A percentile compares a stretch with the other conserved stretches of the same genome.
Conservation (phyloP, 2,888 invertebrate species). For the Atherix ibis region DNA sequence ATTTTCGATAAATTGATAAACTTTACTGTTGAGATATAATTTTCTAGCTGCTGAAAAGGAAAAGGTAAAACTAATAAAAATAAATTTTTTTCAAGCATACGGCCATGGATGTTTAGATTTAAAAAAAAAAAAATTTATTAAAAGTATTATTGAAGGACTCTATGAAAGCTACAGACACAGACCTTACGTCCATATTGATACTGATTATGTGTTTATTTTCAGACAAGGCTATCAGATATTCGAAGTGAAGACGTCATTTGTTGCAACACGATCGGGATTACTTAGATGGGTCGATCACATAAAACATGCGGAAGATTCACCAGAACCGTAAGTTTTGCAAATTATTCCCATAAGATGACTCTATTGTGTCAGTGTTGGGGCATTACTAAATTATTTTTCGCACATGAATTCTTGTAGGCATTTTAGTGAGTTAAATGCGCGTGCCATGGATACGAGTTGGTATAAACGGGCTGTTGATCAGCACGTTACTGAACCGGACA, state of each 20-base stretch:
- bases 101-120: too few relatives aligned
- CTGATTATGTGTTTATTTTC: too few relatives aligned
- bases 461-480: constrained; percentile 84
- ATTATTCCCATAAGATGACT: too few relatives aligned
- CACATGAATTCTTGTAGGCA: constrained; percentile 38
- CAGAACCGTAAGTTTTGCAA: constrained; percentile 53
- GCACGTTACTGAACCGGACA: constrained; percentile 68
- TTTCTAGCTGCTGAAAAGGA: too few relatives aligned
- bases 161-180: too few relatives aligned
- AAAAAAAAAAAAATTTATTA: too few relatives aligned
- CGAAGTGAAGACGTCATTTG: constrained; percentile 67
- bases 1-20: too few relatives aligned
- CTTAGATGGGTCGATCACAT: constrained; percentile 73
- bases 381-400: constrained; percentile 1
- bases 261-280: constrained; percentile 79
- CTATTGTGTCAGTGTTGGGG: not conserved
- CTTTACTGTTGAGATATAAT: too few relatives aligned
- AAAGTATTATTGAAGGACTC: too few relatives aligned
- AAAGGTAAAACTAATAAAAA: too few relatives aligned
- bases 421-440: constrained; percentile 63
- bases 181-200: too few relatives aligned
- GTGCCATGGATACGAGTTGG: constrained; percentile 80
- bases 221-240: constrained; percentile 83
- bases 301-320: constrained; percentile 37
- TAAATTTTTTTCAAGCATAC: too few relatives aligned